Base-by-base conservation (phyloP, 2,888 invertebrate species). In the Melanostoma mellinum region DNA sequence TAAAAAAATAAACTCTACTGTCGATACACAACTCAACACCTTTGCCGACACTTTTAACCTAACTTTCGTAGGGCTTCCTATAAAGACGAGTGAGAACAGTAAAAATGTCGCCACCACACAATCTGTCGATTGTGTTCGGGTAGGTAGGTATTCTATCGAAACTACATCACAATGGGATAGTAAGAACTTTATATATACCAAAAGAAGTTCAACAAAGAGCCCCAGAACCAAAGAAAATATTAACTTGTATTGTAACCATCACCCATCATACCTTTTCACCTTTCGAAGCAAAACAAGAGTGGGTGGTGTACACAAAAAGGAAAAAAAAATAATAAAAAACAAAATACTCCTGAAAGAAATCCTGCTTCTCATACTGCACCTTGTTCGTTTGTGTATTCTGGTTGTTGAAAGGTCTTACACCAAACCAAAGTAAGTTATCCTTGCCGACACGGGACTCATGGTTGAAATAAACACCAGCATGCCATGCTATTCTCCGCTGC, bases 351-450 rank as follows among this genome's bases (percentile, higher is more conserved):
- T 69, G 42, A 61, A 56, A 50, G 61, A 20, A 46, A 55, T 33
- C 50, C 55, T 74, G 48, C 48, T 52, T 50, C 74, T 10, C 32
- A 20, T 20, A 20, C 20, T 20, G 20, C 20, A 20, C 20, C 20
- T 20, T 50, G 32, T 33, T 53, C 30, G 38, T 60, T 10, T 32
- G 35, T 60, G 61, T 55, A 71, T 69, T 56, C 48, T 44, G 68
- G 58, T 46, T 74, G 84, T 67, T 84, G 74, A 84, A 84, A 84
- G 79, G 78, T 79, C 67, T 78, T 69, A 71, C 78, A 46, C 58
- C 74, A 60, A 78, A 58, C 74, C 74, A 35, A 81, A 77, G 72
- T 81, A 61, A 79, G 84, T 71, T 79, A 79, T 84, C 84, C 69
- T 67, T 44, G 68, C 67, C 63, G 73, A 63, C 76, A 67, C 60